Evolutionary conservation across 2,888 invertebrate species (phyloP).

Genomic region (Griposia aprilina): DNA sequence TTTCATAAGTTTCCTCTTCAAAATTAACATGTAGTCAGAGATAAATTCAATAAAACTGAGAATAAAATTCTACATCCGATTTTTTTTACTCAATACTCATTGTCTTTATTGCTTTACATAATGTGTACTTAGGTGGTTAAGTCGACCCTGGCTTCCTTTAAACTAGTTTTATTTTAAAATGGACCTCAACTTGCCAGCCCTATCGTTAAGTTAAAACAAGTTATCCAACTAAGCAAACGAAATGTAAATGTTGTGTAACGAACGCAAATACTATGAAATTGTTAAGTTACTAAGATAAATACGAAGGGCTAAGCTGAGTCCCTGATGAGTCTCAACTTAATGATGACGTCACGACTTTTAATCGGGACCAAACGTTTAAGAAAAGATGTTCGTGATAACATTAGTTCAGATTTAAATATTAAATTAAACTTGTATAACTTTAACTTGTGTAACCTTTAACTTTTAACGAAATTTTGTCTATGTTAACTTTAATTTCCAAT

Average conservation of each 20-base stretch:
- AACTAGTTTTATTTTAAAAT: conserved; percentile 10
- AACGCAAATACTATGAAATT: conserved; percentile 82
- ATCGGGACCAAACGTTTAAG: conserved; percentile 45
- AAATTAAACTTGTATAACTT: conserved; percentile 4
- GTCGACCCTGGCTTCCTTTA: neutral
- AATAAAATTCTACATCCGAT: neutral
- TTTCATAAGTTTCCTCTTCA: accelerated
- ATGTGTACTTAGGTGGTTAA: no score
- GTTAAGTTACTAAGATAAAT: conserved; percentile 80
- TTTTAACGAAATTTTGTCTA: neutral
- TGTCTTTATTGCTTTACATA: no score
- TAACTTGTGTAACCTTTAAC: conserved; percentile 7
- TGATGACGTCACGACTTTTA: conserved; percentile 65
- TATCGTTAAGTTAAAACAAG: conserved; percentile 73
- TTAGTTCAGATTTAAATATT: conserved; percentile 12
- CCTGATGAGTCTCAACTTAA: conserved; percentile 53
- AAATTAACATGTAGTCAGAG: no score
- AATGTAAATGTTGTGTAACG: conserved; percentile 78
- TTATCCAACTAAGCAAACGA: conserved; percentile 76
- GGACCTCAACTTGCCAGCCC: conserved; percentile 52
- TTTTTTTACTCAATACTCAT: no score
- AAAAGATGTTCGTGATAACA: conserved; percentile 23
- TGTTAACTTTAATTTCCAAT: conserved; percentile 11
- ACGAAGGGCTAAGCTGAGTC: conserved; percentile 71
- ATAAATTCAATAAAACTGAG: no score